phyloP scores from a whole-genome alignment of 2,797 vertebrate genomes.

The Aerospiza tachiro region DNA sequence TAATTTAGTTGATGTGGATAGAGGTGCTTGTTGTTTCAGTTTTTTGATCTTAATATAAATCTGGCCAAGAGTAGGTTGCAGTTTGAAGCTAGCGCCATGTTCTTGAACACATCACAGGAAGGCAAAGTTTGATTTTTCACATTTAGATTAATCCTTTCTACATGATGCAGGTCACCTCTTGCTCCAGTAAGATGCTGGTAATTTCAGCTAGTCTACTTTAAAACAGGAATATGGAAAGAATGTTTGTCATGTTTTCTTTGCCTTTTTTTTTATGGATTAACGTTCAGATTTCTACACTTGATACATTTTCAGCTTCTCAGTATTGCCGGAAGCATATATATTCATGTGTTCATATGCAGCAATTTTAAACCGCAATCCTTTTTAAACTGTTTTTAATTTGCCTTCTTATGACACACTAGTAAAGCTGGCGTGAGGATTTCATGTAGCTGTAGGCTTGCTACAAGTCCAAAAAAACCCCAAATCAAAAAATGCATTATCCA shows the following conservation, averaged over 20 bases:
- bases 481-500: neutral
- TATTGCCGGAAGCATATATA: neutral
- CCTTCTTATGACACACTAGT: neutral
- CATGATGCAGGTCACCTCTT: neutral
- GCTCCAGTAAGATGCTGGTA: neutral
- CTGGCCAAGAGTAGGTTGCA: neutral
- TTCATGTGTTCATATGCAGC: neutral
- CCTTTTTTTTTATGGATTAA: neutral
- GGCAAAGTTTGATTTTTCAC: neutral
- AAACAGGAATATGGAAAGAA: neutral
- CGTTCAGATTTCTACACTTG: neutral
- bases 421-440: neutral
- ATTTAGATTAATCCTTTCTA: neutral
- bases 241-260: neutral
- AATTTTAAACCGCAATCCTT: neutral
- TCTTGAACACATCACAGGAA: neutral
- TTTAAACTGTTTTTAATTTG: neutral
- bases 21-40: neutral
- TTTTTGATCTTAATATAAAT: neutral
- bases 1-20: neutral
- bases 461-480: neutral
- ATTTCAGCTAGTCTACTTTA: neutral
- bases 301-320: neutral
- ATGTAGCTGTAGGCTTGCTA: neutral
- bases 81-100: neutral